Evolutionary conservation across 2,888 invertebrate species (phyloP), one percentile per base, ranked within the genome.

Genomic region (Metalampra italica): DNA sequence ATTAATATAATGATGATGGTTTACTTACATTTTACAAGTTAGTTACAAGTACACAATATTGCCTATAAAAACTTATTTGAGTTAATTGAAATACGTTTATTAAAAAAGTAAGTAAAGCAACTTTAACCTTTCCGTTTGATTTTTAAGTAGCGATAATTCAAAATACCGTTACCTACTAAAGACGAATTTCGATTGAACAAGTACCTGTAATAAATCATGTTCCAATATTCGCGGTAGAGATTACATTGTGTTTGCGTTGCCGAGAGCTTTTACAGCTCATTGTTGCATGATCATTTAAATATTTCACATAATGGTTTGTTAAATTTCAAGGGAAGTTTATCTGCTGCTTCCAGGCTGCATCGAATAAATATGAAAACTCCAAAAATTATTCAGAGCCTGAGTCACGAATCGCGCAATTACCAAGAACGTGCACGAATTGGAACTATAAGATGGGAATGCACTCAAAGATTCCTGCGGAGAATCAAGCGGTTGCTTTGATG

Each of bases 191-290:
- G 68, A 65, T 66, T 70, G 68, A 67, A 22, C 22, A 61, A 76
- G 75, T 72, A 73, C 69, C 59, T 68, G 71, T 54, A 71, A 77
- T 78, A 78, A 78, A 79, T 75, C 72, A 78, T 70, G 71, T 62
- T 68, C 63, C 63, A 65, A 64, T 55, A 56, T 76, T 73, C 71
- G 59, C 52, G 57, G 71, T 60, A 68, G 65, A 76, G 78, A 82
- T 82, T 72, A 77, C 79, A 80, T 82, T 82, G 79, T 78, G 65
- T 76, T 72, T 66, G 70, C 57, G 64, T 67, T 68, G 66, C 64
- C 41, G 39, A 39, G 8, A 49, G 64, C 54, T 54, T 75, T 79
- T 71, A 79, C 68, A 68, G 71, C 67, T 57, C 64, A 76, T 79
- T 80, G 75, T 79, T 70, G 66, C 51, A 56, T 60, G 58, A 66